These are phyloP conservation scores for Pristionchus entomophagus DNA, from an alignment of 2,888 invertebrate genomes.

Conservation along the genomic window DNA sequence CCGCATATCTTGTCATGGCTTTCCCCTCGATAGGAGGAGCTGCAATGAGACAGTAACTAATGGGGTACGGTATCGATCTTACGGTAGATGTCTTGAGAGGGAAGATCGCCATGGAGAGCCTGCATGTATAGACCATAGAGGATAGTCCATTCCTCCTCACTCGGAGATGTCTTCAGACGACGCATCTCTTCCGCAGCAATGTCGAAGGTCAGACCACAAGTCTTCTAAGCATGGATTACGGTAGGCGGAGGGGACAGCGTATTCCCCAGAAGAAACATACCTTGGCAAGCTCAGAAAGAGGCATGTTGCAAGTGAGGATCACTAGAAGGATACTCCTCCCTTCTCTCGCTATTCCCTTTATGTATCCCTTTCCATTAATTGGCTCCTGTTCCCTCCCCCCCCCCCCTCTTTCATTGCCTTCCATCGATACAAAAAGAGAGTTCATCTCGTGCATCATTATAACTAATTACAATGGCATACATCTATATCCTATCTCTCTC, in stretches of 20 bases:
- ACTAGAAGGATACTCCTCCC: background rate
- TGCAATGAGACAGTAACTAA: background rate
- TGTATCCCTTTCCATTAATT: background rate
- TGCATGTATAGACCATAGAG: constrained; percentile 68
- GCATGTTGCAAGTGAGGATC: background rate
- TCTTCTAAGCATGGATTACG: constrained; percentile 55
- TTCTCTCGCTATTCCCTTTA: constrained; percentile 19
- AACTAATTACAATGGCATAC: constrained; percentile 51
- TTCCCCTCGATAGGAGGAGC: constrained; percentile 44
- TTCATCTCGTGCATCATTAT: background rate
- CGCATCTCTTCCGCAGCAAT: constrained; percentile 69
- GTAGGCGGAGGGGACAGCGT: background rate
- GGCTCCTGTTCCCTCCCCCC: background rate
- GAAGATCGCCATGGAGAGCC: constrained; percentile 65
- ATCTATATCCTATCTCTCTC: constrained; percentile 19
- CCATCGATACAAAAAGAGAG: background rate
- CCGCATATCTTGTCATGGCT: constrained; percentile 39
- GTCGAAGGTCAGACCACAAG: constrained; percentile 60
- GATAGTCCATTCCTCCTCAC: constrained; percentile 57
- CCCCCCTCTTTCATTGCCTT: constrained; percentile 16
- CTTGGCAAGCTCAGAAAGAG: constrained; percentile 19
- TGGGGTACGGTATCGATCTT: constrained; percentile 38
- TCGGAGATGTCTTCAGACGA: constrained; percentile 53
- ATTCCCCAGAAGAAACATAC: background rate
- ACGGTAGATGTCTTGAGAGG: constrained; percentile 61